Conservation (phyloP, 30 jellyfish, hydroid and myxozoan genomes). For the Phacellophora camtschatica region DNA sequence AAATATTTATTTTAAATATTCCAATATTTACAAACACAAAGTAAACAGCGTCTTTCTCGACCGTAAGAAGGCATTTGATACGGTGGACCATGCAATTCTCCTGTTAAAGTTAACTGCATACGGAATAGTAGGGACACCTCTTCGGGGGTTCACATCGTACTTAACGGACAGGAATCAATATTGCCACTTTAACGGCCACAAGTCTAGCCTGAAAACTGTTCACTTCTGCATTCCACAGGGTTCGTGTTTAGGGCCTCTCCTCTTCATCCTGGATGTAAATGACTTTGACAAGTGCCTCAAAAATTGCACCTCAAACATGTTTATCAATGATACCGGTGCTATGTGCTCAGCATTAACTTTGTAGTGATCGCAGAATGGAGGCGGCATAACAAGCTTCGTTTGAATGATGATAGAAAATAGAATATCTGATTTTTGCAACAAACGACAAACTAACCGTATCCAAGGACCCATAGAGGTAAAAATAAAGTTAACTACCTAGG, state of each 20-base stretch:
- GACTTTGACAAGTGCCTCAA: background rate
- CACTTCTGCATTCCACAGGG: constrained; percentile 15
- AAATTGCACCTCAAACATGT: constrained; percentile 15
- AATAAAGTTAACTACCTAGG: background rate
- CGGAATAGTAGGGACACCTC: constrained; percentile 21
- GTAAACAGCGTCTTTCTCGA: too few species aligned
- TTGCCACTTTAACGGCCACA: constrained; percentile 13
- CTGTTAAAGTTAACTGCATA: background rate
- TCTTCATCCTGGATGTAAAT: constrained; percentile 6
- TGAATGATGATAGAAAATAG: background rate
- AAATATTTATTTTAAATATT: too few species aligned
- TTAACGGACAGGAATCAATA: constrained; percentile 20
- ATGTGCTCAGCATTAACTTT: background rate
- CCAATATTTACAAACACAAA: too few species aligned
- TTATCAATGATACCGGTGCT: background rate
- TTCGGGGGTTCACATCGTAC: constrained; percentile 37
- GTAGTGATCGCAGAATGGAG: background rate
- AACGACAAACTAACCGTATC: too few species aligned
- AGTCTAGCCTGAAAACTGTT: constrained; percentile 7
- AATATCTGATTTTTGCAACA: background rate
- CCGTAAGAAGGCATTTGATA: too few species aligned
- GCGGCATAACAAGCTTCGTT: background rate
- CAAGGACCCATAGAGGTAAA: too few species aligned
- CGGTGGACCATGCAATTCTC: background rate
- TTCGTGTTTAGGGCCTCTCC: background rate